Conservation (phyloP, 2,113 vertebrate species). For the Dasyprocta punctata region DNA sequence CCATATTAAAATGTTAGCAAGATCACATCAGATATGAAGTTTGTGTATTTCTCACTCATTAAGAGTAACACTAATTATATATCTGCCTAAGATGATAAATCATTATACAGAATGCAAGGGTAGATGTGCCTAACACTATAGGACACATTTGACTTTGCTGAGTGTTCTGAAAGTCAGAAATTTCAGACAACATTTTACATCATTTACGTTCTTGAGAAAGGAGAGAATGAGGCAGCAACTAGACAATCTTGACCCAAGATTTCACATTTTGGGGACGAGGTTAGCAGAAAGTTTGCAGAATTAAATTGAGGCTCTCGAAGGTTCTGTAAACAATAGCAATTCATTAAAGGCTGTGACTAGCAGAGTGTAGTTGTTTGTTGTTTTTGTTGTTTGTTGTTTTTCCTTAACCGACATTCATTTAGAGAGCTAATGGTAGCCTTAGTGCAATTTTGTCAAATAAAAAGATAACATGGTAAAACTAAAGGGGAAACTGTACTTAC, state of each 20-base stretch:
- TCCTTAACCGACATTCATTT: background rate
- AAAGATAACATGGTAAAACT: background rate
- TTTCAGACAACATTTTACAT: background rate
- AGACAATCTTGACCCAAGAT: background rate
- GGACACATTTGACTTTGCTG: background rate
- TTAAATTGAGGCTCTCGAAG: background rate
- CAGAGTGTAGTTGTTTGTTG: background rate
- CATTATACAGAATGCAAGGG: background rate
- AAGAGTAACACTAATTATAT: constrained; percentile 40
- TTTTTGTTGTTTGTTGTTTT: background rate
- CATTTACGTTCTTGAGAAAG: background rate
- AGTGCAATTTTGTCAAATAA: background rate
- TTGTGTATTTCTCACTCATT: constrained; percentile 69
- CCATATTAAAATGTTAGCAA: constrained; percentile 44
- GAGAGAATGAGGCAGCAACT: background rate
- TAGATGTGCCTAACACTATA: background rate
- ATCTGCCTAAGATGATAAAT: constrained; percentile 33
- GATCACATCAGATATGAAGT: constrained; percentile 51
- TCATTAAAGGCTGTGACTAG: background rate
- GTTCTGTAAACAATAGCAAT: background rate
- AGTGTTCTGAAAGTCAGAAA: background rate
- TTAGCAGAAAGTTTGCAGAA: background rate
- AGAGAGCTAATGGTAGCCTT: background rate
- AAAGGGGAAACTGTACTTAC: background rate
- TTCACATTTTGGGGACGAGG: background rate